Evolutionary conservation across 2,888 invertebrate genomes (phyloP), one percentile per base, ranked within the genome.

Genomic region (Crepidodera aurea): DNA sequence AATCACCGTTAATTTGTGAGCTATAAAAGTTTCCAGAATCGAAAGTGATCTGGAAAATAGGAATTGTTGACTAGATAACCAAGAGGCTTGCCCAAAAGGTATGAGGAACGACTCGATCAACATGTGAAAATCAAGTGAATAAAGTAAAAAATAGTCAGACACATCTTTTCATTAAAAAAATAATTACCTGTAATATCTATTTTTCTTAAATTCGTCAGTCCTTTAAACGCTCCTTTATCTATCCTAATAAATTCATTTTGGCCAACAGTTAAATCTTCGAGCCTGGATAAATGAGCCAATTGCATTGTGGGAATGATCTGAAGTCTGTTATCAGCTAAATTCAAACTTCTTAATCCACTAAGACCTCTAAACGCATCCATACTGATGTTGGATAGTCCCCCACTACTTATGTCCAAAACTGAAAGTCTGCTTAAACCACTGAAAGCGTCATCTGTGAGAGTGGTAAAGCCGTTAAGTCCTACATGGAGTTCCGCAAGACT

Each of bases 401-500:
- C 93, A 69, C 92, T 91, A 71, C 89, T 89, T 67, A 94, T 83
- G 78, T 94, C 93, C 71, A 94, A 81, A 10, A 90, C 89, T 1
- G 90, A 86, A 16, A 94, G 82, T 62, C 89, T 88, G 68, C 88
- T 89, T 7, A 94, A 84, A 55, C 92, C 91, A 53, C 87, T 86
- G 79, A 94, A 94, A 10, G 91, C 89, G 69, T 91, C 91, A 69
- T 90, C 89, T 6, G 90, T 89, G 61, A 94, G 83, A 53, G 84
- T 84, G 12, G 90, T 87, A 77, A 94, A 93, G 0, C 89, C 91
- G 77, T 94, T 94, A 66, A 92, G 85, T 8, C 94, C 94, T 37
- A 94, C 87, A 75, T 92, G 93, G 8, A 94, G 82, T 79, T 94
- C 94, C 1, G 93, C 94, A 60, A 94, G 83, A 70, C 90, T 89